A percentile compares a stretch with the other conserved stretches of the same genome.
phyloP scores from a whole-genome alignment of 2,113 vertebrate genomes.

The Odontophorus gujanensis region DNA sequence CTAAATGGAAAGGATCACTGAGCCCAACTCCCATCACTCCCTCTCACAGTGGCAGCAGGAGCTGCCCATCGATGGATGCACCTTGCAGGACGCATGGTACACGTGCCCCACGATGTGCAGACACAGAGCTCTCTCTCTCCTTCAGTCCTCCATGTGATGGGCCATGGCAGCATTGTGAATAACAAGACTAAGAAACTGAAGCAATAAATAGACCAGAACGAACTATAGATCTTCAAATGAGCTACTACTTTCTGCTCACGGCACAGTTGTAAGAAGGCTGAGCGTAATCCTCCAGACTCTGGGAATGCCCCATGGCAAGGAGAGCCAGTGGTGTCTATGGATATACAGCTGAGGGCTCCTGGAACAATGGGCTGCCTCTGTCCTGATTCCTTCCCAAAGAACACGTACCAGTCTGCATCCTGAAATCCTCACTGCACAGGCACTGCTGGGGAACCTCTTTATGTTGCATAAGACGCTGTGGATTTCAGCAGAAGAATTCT shows the following conservation, averaged over 20 bases:
- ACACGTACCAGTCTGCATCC: neutral
- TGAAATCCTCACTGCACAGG: neutral
- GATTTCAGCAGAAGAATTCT: constrained; percentile 3
- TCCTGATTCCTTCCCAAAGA: neutral
- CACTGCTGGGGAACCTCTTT: neutral
- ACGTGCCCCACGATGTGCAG: neutral
- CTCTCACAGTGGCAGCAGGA: neutral
- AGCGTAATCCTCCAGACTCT: neutral
- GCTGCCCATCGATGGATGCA: neutral
- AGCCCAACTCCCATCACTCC: neutral
- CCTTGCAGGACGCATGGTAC: neutral
- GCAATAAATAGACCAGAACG: neutral
- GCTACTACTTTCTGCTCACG: neutral
- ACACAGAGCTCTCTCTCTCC: neutral
- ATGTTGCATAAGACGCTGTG: neutral
- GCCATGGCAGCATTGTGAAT: neutral
- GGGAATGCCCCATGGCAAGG: neutral
- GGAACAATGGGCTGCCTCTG: neutral
- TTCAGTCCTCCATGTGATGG: neutral
- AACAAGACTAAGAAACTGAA: neutral
- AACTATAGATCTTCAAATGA: neutral
- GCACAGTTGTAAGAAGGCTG: neutral
- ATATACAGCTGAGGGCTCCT: neutral
- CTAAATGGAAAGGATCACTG: neutral
- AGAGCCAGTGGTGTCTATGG: neutral